Conservation (phyloP, 2,888 invertebrate species). For the Malthinus seriepunctatus region DNA sequence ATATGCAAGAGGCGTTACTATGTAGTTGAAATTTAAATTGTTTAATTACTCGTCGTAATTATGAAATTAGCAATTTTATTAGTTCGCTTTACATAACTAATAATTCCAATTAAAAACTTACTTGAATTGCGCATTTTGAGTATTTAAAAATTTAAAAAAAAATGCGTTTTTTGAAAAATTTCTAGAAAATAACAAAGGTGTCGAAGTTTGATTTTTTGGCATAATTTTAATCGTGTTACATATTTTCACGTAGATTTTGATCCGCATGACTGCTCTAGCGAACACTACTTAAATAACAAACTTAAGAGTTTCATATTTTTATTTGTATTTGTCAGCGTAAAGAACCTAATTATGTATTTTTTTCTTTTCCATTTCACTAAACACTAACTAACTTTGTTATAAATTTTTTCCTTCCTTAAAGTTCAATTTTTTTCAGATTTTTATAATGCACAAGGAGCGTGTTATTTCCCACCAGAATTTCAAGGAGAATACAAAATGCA, state of each 20-base stretch:
- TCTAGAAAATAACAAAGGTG: too few species aligned
- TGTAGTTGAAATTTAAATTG: too few species aligned
- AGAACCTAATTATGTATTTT: background rate
- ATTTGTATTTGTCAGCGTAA: background rate
- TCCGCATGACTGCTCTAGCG: conserved; percentile 24
- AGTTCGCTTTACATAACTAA: too few species aligned
- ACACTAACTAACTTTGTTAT: background rate
- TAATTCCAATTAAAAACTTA: too few species aligned
- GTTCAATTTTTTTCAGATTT: conserved; percentile 27
- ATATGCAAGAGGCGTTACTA: too few species aligned
- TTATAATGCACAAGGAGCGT: conserved; percentile 49
- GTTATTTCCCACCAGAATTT: conserved; percentile 67
- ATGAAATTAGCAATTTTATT: too few species aligned
- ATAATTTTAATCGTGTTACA: conserved; percentile 1
- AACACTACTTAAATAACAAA: conserved; percentile 9
- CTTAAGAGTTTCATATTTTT: background rate
- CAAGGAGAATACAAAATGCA: conserved; percentile 69
- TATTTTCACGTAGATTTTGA: conserved; percentile 15
- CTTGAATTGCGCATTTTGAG: too few species aligned
- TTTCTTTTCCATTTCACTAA: background rate
- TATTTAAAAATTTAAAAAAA: too few species aligned
- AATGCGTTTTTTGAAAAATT: too few species aligned
- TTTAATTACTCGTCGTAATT: too few species aligned
- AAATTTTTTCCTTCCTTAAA: background rate
- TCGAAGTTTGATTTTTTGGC: too few species aligned